Evolutionary conservation across 2,797 vertebrate genomes (phyloP).

Genomic region (Chelon auratus): DNA sequence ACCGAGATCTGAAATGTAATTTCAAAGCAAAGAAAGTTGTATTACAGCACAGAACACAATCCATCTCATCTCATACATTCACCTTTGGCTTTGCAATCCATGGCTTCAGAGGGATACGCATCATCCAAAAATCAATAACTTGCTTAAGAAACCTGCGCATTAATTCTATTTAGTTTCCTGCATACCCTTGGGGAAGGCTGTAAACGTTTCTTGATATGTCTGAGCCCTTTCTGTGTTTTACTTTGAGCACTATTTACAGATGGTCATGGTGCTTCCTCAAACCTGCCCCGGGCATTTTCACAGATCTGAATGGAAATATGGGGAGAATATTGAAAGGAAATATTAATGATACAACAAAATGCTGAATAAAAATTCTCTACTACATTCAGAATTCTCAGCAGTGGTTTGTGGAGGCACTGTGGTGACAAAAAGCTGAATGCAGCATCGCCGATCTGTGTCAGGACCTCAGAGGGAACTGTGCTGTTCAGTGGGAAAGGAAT

Average conservation of each 20-base stretch:
- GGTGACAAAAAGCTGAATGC: slow-evolving; percentile 53
- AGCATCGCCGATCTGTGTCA: slow-evolving; percentile 48
- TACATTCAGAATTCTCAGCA: slow-evolving; percentile 25
- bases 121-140: slow-evolving; percentile 20
- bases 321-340: slow-evolving; percentile 68
- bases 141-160: slow-evolving; percentile 27
- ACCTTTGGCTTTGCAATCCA: slow-evolving; percentile 26
- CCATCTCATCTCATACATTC: slow-evolving; percentile 25
- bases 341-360: slow-evolving; percentile 45
- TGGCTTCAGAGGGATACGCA: neutral
- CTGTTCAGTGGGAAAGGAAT: slow-evolving; percentile 68
- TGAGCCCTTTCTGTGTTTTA: slow-evolving; percentile 30
- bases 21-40: slow-evolving; percentile 31
- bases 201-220: slow-evolving; percentile 49
- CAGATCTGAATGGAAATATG: slow-evolving; percentile 83
- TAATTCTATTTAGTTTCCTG: slow-evolving; percentile 13
- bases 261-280: slow-evolving; percentile 61
- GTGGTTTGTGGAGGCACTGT: slow-evolving; percentile 60
- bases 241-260: slow-evolving; percentile 56
- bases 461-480: slow-evolving; percentile 40
- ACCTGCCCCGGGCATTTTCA: slow-evolving; percentile 69
- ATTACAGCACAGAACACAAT: slow-evolving; percentile 23
- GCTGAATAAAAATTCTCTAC: slow-evolving; percentile 24
- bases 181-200: slow-evolving; percentile 18
- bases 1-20: slow-evolving; percentile 4